These are phyloP conservation scores for Philopotamus ludificatus DNA, from an alignment of 1,140 invertebrate species.

Conservation along the genomic window DNA sequence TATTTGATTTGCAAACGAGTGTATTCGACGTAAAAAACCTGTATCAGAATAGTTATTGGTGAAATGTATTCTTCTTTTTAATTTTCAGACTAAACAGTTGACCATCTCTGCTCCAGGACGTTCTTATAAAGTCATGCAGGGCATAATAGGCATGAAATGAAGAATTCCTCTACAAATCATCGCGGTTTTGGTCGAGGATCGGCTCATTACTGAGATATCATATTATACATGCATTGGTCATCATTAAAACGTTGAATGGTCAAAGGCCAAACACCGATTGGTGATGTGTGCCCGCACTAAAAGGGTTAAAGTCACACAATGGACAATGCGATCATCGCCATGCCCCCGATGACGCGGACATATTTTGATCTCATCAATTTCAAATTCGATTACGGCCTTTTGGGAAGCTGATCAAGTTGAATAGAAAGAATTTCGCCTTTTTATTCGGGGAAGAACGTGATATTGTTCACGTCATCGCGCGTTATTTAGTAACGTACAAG, in stretches of 20 bases:
- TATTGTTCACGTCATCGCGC: not conserved
- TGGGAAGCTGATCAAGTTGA: not conserved
- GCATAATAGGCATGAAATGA: slow-evolving; percentile 40
- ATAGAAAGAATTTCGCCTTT: no score
- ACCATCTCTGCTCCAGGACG: slow-evolving; percentile 18
- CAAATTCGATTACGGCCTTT: slow-evolving; percentile 1
- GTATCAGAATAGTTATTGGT: no score
- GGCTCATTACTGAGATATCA: slow-evolving; percentile 10
- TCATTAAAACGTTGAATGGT: slow-evolving; percentile 17
- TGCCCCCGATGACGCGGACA: slow-evolving; percentile 24
- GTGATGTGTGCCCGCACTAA: not conserved
- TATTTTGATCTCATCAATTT: slow-evolving; percentile 28
- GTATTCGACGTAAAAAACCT: no score
- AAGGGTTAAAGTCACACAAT: slow-evolving; percentile 31
- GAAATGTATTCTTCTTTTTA: no score
- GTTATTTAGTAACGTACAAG: slow-evolving; percentile 4
- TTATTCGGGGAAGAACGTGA: not conserved
- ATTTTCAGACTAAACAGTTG: no score
- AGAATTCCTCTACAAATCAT: slow-evolving; percentile 37
- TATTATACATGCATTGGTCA: slow-evolving; percentile 7
- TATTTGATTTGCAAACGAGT: no score
- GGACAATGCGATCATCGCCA: slow-evolving; percentile 15
- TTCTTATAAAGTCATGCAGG: slow-evolving; percentile 33
- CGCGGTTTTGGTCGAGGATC: slow-evolving; percentile 30
- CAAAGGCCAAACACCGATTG: slow-evolving; percentile 1